Evolutionary conservation across 2,888 invertebrate genomes (phyloP).

Genomic region (Eueremaeus valkanovi): DNA sequence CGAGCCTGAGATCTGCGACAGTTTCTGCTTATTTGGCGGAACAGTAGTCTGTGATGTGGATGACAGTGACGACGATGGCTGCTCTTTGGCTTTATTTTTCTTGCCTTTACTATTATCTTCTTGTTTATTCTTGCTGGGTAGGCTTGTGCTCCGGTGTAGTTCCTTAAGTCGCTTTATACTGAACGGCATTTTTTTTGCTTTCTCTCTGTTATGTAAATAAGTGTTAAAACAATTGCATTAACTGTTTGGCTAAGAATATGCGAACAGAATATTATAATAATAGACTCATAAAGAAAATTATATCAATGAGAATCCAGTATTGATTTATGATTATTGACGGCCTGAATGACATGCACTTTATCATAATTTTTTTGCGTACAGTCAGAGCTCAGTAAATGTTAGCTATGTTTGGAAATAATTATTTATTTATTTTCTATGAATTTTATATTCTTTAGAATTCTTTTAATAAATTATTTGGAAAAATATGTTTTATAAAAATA

Average conservation of each 20-base stretch:
- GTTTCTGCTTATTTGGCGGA: neutral
- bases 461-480: too few relatives aligned
- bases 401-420: too few relatives aligned
- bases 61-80: neutral
- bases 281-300: too few relatives aligned
- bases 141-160: slow-evolving; percentile 44
- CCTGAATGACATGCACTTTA: too few relatives aligned
- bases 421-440: too few relatives aligned
- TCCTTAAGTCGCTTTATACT: slow-evolving; percentile 46
- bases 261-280: too few relatives aligned
- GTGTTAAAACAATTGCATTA: neutral
- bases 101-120: neutral
- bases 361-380: too few relatives aligned
- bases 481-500: too few relatives aligned
- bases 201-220: neutral
- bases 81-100: slow-evolving; percentile 1
- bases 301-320: too few relatives aligned
- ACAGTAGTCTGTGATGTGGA: slow-evolving; percentile 7
- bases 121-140: slow-evolving; percentile 17
- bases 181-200: slow-evolving; percentile 45
- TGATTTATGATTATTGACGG: too few relatives aligned
- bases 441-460: too few relatives aligned
- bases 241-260: neutral
- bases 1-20: slow-evolving; percentile 6
- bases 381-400: too few relatives aligned